Evolutionary conservation across 1,140 invertebrate species (phyloP).

Genomic region (Euwallacea fornicatus): DNA sequence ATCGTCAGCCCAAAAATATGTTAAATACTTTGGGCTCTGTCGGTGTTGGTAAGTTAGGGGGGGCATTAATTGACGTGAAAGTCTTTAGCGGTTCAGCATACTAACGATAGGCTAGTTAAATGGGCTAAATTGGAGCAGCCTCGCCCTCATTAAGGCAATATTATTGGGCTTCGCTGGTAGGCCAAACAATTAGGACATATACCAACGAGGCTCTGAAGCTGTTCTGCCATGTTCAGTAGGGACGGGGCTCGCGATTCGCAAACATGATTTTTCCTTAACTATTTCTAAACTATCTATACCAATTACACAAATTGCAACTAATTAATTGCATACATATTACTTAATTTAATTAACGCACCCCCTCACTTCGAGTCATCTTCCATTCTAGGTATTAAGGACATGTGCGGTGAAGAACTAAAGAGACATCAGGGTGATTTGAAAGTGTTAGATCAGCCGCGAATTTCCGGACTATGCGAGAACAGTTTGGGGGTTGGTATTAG

Average conservation of each 20-base stretch:
- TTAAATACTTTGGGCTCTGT: constrained; percentile 54
- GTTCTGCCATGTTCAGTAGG: constrained; percentile 32
- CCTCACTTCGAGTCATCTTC: not conserved
- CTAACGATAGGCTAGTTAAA: constrained; percentile 55
- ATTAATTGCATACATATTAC: not conserved
- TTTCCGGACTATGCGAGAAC: constrained; percentile 50
- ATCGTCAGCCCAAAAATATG: constrained; percentile 43
- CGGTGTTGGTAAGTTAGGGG: constrained; percentile 54
- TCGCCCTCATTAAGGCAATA: constrained; percentile 55
- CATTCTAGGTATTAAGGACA: constrained; percentile 54
- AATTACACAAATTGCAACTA: constrained; percentile 2
- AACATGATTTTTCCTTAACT: constrained; percentile 14
- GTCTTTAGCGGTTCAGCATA: constrained; percentile 53
- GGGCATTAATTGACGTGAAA: constrained; percentile 54
- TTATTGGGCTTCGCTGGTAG: constrained; percentile 50
- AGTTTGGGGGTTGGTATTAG: constrained; percentile 40
- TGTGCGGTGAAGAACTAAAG: constrained; percentile 55
- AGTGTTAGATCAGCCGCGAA: constrained; percentile 51
- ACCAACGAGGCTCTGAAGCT: constrained; percentile 19
- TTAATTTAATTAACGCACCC: not conserved
- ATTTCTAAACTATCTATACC: not conserved
- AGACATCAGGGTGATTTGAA: constrained; percentile 53
- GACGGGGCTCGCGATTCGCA: constrained; percentile 16
- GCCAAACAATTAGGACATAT: constrained; percentile 40
- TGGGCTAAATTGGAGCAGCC: constrained; percentile 54